phyloP scores from a whole-genome alignment of 2,888 invertebrate species.

The Eugnorisma glareosa region DNA sequence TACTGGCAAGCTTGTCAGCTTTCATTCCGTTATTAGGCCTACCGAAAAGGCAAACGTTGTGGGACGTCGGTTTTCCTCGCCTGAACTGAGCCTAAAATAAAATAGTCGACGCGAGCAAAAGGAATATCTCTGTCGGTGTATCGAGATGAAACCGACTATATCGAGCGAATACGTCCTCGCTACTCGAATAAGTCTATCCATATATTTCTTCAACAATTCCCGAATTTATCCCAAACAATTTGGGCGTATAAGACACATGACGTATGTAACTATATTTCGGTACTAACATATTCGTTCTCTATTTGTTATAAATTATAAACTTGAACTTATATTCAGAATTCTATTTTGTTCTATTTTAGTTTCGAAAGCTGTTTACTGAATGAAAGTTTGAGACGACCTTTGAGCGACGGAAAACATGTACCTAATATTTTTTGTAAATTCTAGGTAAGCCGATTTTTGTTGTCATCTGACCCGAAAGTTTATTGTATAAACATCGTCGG shows the following conservation, averaged over 20 bases:
- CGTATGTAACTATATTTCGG: conserved; percentile 35
- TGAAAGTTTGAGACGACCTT: conserved; percentile 3
- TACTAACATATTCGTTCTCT: background rate
- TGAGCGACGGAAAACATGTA: background rate
- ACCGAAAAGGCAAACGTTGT: conserved; percentile 32
- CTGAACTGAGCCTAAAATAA: conserved; percentile 34
- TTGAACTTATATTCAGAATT: background rate
- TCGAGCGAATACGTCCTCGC: conserved; percentile 43
- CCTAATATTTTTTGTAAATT: conserved; percentile 11
- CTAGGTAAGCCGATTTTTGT: background rate
- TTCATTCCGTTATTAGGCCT: conserved; percentile 8
- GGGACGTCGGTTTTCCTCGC: conserved; percentile 11
- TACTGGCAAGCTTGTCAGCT: conserved; percentile 3
- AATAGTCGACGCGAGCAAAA: conserved; percentile 44
- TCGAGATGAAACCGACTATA: conserved; percentile 54
- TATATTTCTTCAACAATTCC: conserved; percentile 50
- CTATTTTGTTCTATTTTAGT: conserved; percentile 15
- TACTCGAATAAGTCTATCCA: conserved; percentile 45
- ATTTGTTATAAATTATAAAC: background rate
- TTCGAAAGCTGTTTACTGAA: conserved; percentile 21
- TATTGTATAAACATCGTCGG: background rate
- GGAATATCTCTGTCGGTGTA: conserved; percentile 42
- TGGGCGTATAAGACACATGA: conserved; percentile 24
- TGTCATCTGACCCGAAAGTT: background rate
- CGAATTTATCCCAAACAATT: conserved; percentile 51